Percentiles rank a stretch among this genome's conserved stretches.
These are phyloP conservation scores for Tolmerus cingulatus DNA, from an alignment of 2,888 invertebrate genomes.

Conservation along the genomic window DNA sequence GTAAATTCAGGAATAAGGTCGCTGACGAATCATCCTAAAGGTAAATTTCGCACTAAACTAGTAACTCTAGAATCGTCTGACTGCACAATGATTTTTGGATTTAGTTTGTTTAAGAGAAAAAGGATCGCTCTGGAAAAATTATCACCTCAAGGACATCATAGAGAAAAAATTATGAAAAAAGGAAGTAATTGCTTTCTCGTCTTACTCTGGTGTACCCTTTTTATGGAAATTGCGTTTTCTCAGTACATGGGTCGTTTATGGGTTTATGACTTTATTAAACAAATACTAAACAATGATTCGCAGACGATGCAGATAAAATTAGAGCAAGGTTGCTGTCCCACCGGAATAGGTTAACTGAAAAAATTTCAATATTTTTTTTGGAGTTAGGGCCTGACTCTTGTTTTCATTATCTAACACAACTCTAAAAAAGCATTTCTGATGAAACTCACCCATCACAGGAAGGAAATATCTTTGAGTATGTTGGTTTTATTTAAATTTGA, in stretches of 20 bases:
- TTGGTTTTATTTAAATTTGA: not conserved
- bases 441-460: not conserved
- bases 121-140: not conserved
- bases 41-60: not conserved
- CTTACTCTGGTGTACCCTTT: not conserved
- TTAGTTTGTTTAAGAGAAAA: not conserved
- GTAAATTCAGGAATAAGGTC: not conserved
- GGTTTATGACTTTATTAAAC: not conserved
- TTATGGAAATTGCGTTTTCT: not conserved
- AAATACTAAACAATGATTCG: not conserved
- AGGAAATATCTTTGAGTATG: not conserved
- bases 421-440: not conserved
- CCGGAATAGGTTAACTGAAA: not conserved
- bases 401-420: not conserved
- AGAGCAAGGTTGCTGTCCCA: not conserved
- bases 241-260: not conserved
- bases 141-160: not conserved
- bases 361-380: not conserved
- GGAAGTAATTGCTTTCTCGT: not conserved
- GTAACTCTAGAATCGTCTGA: not conserved
- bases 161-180: not conserved
- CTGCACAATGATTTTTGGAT: not conserved
- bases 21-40: not conserved
- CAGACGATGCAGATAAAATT: not conserved
- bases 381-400: not conserved